These are phyloP conservation scores for Dolichotis patagonum DNA, from an alignment of 2,113 vertebrate species.

Conservation along the genomic window DNA sequence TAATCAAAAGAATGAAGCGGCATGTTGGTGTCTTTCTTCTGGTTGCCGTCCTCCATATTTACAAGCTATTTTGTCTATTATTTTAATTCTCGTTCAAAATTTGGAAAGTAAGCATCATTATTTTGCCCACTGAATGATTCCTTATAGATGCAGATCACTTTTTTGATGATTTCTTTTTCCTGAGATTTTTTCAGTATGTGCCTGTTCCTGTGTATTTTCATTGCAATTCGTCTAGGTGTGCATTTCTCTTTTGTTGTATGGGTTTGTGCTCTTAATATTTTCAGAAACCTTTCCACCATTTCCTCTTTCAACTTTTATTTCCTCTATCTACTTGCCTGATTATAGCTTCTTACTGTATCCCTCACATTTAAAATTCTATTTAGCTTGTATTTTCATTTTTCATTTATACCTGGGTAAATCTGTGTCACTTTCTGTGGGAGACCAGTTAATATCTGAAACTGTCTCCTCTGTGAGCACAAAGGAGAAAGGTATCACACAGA, in stretches of 20 bases:
- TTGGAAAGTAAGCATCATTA: constrained; percentile 1
- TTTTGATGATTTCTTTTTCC: background rate
- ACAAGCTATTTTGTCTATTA: background rate
- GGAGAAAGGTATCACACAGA: background rate
- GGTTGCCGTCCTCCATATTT: background rate
- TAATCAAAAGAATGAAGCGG: background rate
- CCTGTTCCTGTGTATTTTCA: background rate
- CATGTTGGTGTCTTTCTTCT: background rate
- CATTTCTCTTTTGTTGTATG: background rate
- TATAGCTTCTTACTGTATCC: background rate
- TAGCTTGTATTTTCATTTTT: background rate
- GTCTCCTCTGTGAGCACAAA: background rate
- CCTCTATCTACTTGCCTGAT: background rate
- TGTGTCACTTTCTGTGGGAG: background rate
- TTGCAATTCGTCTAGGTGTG: background rate
- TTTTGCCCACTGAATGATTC: background rate
- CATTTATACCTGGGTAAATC: background rate
- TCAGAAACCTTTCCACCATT: background rate
- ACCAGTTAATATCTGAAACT: background rate
- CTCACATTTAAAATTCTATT: background rate
- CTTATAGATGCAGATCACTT: background rate
- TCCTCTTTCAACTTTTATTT: background rate
- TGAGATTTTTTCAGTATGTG: background rate
- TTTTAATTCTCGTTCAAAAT: no score
- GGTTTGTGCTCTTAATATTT: background rate